phyloP scores from a whole-genome alignment of 2,888 invertebrate genomes.

The Diarsia mendica region DNA sequence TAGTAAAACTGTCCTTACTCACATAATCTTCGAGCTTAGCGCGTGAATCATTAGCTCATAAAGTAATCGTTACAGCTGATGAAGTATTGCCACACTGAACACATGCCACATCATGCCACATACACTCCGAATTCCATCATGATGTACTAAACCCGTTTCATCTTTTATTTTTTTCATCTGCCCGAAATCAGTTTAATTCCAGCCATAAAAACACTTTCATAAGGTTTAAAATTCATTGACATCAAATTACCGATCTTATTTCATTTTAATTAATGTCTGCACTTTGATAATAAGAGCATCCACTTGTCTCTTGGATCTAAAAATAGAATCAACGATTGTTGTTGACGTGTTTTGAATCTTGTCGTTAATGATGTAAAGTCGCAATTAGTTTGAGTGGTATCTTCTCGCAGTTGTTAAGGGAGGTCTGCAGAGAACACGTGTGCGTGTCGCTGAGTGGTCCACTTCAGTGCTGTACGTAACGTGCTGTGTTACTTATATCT shows the following conservation, averaged over 20 bases:
- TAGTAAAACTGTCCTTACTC: neutral
- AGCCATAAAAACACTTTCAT: accelerated
- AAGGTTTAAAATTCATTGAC: constrained; percentile 45
- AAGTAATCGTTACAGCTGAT: constrained; percentile 32
- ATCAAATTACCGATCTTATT: constrained; percentile 63
- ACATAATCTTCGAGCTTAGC: neutral
- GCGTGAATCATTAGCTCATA: constrained; percentile 18
- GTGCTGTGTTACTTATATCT: constrained; percentile 23
- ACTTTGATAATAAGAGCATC: constrained; percentile 70
- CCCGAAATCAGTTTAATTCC: constrained; percentile 36
- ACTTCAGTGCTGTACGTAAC: constrained; percentile 45
- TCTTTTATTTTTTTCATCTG: constrained; percentile 58
- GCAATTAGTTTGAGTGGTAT: constrained; percentile 41
- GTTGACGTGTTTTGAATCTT: constrained; percentile 49
- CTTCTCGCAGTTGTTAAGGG: constrained; percentile 53
- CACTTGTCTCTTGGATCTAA: constrained; percentile 72
- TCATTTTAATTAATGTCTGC: constrained; percentile 74
- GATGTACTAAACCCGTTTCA: constrained; percentile 52
- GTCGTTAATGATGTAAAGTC: constrained; percentile 38
- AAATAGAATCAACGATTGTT: constrained; percentile 48
- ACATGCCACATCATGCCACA: constrained; percentile 52
- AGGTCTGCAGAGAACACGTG: constrained; percentile 58
- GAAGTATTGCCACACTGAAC: constrained; percentile 48
- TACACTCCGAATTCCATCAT: constrained; percentile 43
- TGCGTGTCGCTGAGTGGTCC: constrained; percentile 54